Evolutionary conservation across 2,113 vertebrate genomes (phyloP), one percentile per base, ranked within the genome.

Genomic region (Lamprologus lemairii): DNA sequence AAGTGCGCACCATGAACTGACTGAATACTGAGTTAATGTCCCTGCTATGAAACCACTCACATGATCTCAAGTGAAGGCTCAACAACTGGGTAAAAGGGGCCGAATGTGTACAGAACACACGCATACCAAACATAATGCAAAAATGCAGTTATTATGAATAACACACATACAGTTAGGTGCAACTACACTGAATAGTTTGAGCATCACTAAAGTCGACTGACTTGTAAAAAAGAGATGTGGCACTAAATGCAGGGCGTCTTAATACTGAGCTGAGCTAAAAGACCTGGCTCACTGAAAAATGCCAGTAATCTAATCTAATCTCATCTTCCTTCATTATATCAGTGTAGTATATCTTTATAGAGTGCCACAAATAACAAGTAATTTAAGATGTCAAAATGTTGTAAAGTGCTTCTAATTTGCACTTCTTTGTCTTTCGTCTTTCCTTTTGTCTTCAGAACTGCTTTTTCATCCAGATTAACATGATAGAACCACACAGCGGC

Each of bases 21-120:
- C 21, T 71, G 35, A 71, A 71, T 71, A 23, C n/a, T 42, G 65
- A 71, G n/a, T 71, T 71, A 40, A 71, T 71, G 37, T 16, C 37
- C 5, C 37, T 73, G 65, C 65, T 42, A 9, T 73, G 35, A 21
- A 40, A 21, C 11, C 33, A 68, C 33, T 40, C 11, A 40, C 33
- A 37, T 37, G 33, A 37, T 68, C 60, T 68, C 7, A 68, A 40
- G 63, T 23, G 63, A 40, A 68, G 35, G 12, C 19, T 68, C 35
- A 40, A 68, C 0, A 68, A 40, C 35, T 68, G 63, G n/a, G 35
- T 68, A 23, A 40, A 40, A 40, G 0, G 35, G n/a, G 63, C 35
- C 1, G 2, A 68, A 68, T 9, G 63, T 68, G 63, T 40, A 40
- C 35, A 68, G 63, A 68, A 68, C 63, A 14, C 7, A 68, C 1